Evolutionary conservation across 2,797 vertebrate genomes (phyloP).

Genomic region (Lacerta bilineata): DNA sequence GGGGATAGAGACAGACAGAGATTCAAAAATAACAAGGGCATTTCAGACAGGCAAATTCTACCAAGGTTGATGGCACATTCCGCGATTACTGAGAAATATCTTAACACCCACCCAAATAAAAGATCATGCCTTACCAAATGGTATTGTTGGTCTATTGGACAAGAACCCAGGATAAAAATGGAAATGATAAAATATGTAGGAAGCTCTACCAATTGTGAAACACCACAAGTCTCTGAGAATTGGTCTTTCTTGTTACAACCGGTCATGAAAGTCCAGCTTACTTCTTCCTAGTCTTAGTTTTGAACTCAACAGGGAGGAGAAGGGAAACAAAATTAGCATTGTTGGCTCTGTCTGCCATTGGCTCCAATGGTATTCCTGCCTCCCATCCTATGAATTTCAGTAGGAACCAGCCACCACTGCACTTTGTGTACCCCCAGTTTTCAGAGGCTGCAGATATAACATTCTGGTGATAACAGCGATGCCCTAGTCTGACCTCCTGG

Average conservation of each 20-base stretch:
- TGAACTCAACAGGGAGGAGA: no score
- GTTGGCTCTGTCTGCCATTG: no score
- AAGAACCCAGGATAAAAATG: no score
- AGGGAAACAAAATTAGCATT: no score
- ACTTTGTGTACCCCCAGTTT: not conserved
- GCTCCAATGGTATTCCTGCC: no score
- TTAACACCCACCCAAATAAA: not conserved
- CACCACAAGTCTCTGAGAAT: no score
- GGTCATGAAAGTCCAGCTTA: no score
- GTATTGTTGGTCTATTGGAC: no score
- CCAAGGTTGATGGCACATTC: not conserved
- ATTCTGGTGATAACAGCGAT: not conserved
- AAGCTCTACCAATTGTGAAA: not conserved
- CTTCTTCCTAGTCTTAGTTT: no score
- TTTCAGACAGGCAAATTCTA: constrained; percentile 36
- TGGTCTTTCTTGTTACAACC: no score
- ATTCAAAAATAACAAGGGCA: constrained; percentile 37
- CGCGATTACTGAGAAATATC: not conserved
- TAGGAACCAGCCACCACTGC: not conserved
- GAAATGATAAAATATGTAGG: not conserved
- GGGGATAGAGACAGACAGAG: constrained; percentile 5
- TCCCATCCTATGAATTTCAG: not conserved
- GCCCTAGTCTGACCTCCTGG: not conserved
- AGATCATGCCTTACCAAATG: not conserved
- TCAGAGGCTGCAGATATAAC: not conserved